These are phyloP conservation scores for Brotula barbata DNA, from an alignment of 2,797 vertebrate species.

Conservation along the genomic window DNA sequence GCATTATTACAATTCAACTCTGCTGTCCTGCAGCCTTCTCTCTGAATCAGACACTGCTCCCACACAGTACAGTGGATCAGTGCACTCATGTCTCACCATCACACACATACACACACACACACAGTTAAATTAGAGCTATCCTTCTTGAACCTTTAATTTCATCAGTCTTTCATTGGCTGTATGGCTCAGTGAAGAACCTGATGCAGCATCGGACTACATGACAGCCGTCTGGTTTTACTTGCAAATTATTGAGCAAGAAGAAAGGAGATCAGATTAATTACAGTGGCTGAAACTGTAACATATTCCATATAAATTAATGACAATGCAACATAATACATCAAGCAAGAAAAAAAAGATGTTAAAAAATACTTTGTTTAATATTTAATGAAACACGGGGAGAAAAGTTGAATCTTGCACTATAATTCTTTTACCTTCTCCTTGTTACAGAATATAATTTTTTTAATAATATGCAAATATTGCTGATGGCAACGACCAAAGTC, in stretches of 20 bases:
- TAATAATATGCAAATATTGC: neutral
- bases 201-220: slow-evolving; percentile 21
- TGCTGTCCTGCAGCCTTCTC: slow-evolving; percentile 60
- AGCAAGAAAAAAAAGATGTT: slow-evolving; percentile 2
- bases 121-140: slow-evolving; percentile 33
- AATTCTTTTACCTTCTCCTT: slow-evolving; percentile 3
- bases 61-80: slow-evolving; percentile 37
- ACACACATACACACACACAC: too few relatives aligned
- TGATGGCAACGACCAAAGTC: too few relatives aligned
- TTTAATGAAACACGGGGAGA: slow-evolving; percentile 36
- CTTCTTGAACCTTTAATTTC: slow-evolving; percentile 36
- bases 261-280: slow-evolving; percentile 29
- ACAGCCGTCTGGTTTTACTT: slow-evolving; percentile 10
- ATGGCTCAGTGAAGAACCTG: slow-evolving; percentile 13
- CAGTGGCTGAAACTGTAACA: slow-evolving; percentile 20
- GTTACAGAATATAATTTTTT: slow-evolving; percentile 15
- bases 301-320: slow-evolving; percentile 41
- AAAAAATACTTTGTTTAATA: slow-evolving; percentile 28
- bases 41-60: slow-evolving; percentile 61
- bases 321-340: slow-evolving; percentile 45
- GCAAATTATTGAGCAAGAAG: slow-evolving; percentile 2
- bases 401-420: slow-evolving; percentile 5
- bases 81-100: too few relatives aligned
- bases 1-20: slow-evolving; percentile 64
- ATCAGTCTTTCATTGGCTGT: slow-evolving; percentile 42